Conservation (phyloP, 2,113 vertebrate species). For the Nyctereutes procyonoides region DNA sequence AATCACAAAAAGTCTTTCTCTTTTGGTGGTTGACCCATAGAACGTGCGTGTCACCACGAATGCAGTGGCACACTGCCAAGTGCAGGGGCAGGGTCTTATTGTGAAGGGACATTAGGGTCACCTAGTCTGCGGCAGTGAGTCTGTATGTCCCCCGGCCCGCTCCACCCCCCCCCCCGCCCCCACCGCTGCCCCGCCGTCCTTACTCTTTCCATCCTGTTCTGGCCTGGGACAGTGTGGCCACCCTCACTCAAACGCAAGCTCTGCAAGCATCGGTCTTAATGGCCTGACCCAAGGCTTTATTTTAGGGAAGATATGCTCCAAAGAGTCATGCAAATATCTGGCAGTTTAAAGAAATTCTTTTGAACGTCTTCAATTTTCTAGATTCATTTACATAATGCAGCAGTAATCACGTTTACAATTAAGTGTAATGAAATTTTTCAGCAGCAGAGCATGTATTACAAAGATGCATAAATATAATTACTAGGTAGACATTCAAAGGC, state of each 20-base stretch:
- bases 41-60: not conserved
- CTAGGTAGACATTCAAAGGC: not conserved
- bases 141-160: too few relatives aligned
- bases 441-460: not conserved
- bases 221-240: too few relatives aligned
- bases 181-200: rapidly evolving
- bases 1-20: not conserved
- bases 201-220: not conserved
- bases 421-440: not conserved
- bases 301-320: not conserved
- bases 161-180: rapidly evolving
- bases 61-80: not conserved
- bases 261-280: not conserved
- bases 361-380: not conserved
- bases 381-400: not conserved
- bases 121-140: not conserved
- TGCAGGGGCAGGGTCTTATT: rapidly evolving
- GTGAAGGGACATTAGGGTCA: not conserved
- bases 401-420: not conserved
- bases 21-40: not conserved
- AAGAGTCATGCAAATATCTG: not conserved
- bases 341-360: not conserved
- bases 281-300: not conserved
- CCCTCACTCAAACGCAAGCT: not conserved
- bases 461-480: not conserved